phyloP scores from a whole-genome alignment of 2,797 vertebrate species.

The Hephaestus fuliginosus region DNA sequence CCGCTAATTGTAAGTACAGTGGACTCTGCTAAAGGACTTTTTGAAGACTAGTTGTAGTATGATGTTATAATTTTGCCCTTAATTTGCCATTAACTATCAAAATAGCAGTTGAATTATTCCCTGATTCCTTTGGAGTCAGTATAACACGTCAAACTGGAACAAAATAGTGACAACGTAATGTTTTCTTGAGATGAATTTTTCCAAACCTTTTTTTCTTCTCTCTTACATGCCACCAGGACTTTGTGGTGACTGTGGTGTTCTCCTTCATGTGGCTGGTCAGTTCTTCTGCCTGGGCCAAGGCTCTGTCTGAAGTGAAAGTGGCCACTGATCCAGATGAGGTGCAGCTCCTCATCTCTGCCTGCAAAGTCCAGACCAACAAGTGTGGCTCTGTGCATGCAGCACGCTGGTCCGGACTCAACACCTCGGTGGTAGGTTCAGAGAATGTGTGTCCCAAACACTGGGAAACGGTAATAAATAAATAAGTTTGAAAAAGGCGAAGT shows the following conservation, averaged over 20 bases:
- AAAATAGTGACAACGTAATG: not conserved
- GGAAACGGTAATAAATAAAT: not conserved
- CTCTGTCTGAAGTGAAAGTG: conserved; percentile 95
- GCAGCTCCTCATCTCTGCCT: conserved; percentile 92
- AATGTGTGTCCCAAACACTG: not conserved
- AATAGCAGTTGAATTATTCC: too few species aligned
- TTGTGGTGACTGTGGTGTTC: conserved; percentile 97
- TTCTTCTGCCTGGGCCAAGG: conserved; percentile 98
- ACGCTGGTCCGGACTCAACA: conserved; percentile 97
- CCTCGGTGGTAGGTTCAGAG: conserved; percentile 92
- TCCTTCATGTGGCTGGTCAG: conserved; percentile 98
- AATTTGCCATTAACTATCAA: not conserved
- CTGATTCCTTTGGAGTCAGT: too few species aligned
- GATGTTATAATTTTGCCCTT: not conserved
- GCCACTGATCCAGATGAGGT: conserved; percentile 95
- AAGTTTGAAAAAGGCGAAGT: not conserved
- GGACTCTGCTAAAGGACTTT: not conserved
- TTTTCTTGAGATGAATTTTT: not conserved
- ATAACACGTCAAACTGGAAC: too few species aligned
- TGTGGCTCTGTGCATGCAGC: conserved; percentile 91
- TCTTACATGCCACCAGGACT: conserved; percentile 87
- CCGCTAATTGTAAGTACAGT: conserved; percentile 93
- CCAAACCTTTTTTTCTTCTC: not conserved
- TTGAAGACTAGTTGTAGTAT: not conserved
- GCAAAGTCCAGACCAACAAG: conserved; percentile 93